Base-by-base conservation (phyloP, 2,113 vertebrate genomes). In the Mustelus asterias region DNA sequence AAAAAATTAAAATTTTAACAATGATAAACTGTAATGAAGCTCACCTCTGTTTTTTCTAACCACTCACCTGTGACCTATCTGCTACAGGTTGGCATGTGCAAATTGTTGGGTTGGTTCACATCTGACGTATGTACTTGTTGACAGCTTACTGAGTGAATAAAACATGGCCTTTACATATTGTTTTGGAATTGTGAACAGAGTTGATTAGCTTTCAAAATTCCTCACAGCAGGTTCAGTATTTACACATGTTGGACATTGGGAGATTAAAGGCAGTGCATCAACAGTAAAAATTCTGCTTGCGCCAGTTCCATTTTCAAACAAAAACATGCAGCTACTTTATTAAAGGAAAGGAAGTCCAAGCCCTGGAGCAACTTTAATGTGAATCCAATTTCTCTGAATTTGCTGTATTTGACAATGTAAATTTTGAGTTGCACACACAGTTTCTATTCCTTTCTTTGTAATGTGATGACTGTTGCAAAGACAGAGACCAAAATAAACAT, bases 401-500 rank as follows among this genome's bases (percentile, higher is more conserved):
- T 94, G 92, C 63, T 33, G 26, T 67, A 44, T 24, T 92, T 69
- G 63, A 69, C n/a, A 65, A 67, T 67, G 18, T 67, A 93, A 67
- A 65, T 93, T 63, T 93, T 65, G n/a, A 67, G 92, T 33, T 69
- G 63, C 92, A 69, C 92, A 41, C 4, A 41, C 16, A 6, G n/a
- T 37, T 94, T 94, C 65, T 41, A 24, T 69, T 94, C 63, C 63
- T 93, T 93, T 93, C 92, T 69, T 89, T 41, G 92, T 94, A 94
- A 94, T 41, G n/a, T 67, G 63, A 94, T 94, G 67, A 69, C 92
- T 41, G n/a, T 37, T 22, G 92, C 60, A 94, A 69, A 89, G 65
- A 94, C 3, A n/a, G 63, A 69, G 92, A 94, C 92, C 92, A 94
- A 94, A 94, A 94, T 94, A 94, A 94, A 94, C 63, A 69, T 94